These are phyloP conservation scores for Campoplex capitator DNA, from an alignment of 2,888 invertebrate species.

Conservation along the genomic window DNA sequence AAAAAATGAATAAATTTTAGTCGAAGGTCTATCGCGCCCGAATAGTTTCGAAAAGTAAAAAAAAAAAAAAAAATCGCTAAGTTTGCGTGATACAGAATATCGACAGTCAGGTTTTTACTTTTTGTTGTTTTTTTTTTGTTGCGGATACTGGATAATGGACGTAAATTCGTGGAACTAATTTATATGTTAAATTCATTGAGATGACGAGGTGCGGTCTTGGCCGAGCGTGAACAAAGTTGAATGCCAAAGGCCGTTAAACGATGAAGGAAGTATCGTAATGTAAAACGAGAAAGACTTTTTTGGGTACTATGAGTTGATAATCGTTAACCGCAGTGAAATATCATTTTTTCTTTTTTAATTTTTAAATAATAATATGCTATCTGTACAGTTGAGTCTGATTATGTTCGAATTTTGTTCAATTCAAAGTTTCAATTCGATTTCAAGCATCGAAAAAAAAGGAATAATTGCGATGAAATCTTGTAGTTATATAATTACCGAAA, in stretches of 20 bases:
- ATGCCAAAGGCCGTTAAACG: constrained; percentile 22
- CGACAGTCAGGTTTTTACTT: not conserved
- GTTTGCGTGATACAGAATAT: not conserved
- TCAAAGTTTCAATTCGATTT: not conserved
- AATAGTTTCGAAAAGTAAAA: not conserved
- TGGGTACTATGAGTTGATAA: constrained; percentile 44
- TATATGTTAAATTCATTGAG: constrained; percentile 31
- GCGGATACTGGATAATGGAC: constrained; percentile 1
- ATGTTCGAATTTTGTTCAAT: not conserved
- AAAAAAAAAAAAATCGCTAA: not conserved
- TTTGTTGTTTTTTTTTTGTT: not conserved
- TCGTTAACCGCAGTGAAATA: constrained; percentile 7
- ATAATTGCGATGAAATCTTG: not conserved
- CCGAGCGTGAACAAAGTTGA: constrained; percentile 27
- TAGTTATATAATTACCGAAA: not conserved
- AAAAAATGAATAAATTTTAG: not conserved
- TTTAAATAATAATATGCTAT: not conserved
- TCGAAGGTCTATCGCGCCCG: not conserved
- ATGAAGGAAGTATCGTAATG: constrained; percentile 29
- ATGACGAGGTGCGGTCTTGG: constrained; percentile 25
- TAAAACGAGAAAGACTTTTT: constrained; percentile 27
- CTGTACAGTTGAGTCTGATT: not conserved
- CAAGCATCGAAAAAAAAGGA: not conserved
- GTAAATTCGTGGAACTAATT: constrained; percentile 17
- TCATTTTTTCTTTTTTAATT: not conserved